Base-by-base conservation (phyloP, 2,888 invertebrate genomes). In the Cataglyphis livida region DNA sequence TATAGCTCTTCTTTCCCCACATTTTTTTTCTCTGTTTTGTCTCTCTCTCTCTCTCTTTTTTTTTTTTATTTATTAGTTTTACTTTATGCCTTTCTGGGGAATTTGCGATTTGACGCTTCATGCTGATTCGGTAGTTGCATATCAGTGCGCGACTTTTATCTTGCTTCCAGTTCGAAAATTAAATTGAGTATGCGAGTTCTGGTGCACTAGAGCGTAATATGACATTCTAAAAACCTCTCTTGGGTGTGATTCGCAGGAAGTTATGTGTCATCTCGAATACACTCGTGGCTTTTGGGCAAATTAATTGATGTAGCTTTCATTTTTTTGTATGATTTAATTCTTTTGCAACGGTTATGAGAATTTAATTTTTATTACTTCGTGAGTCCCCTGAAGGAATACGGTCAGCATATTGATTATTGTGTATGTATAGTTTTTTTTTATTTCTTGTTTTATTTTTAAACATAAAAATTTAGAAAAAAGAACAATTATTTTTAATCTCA, bases 141-240 rank as follows among this genome's bases (percentile, higher is more conserved):
- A 73, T 48, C 62, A n/a, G 9, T 21, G n/a, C 38, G 25, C 57
- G 78, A 71, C 81, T 81, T 88, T 86, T 87, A 83, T 83, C 82
- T 82, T 81, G 38, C 41, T 66, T 82, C 82, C 83, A 79, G 81
- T 70, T 82, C 32, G 81, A 86, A 74, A 88, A 87, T 86, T 66
- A 74, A 79, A 78, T 81, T 74, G 38, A 51, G 83, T 70, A 65
- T 64, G 78, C 44, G 44, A 59, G 32, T 62, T 64, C 78, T 81
- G 61, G 48, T 74, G 74, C 82, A 83, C 51, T 66, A n/a, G 44
- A 59, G 61, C 38, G 74, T 65, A 79, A 84, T 82, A 28, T 48
- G 73, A 61, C 54, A 38, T 59, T 54, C 57, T 66, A n/a, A 68
- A 81, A 78, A 71, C 54, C 78, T 74, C 78, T 70, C 59, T 25